Conservation (phyloP, 1,140 invertebrate genomes). For the Caenorhabditis briggsae region DNA sequence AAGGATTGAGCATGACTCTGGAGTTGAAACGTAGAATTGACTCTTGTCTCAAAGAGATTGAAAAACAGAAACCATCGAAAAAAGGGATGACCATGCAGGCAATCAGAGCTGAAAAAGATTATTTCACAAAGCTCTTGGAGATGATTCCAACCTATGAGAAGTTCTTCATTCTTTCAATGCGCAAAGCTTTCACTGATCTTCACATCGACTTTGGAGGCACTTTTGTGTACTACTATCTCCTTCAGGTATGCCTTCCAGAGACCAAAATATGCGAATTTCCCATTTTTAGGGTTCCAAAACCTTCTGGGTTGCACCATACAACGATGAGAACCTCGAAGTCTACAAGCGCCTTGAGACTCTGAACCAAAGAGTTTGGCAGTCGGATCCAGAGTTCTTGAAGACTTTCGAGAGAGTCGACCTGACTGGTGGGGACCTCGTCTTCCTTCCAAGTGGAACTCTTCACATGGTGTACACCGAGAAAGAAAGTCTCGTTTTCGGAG, state of each 20-base stretch:
- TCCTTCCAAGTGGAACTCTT: constrained; percentile 83
- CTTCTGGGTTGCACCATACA: constrained; percentile 96
- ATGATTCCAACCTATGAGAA: not conserved
- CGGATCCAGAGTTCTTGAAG: constrained; percentile 89
- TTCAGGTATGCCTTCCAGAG: too few species aligned
- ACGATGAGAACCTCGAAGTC: constrained; percentile 88
- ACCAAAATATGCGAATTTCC: too few species aligned
- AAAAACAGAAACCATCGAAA: too few species aligned
- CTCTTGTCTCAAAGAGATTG: too few species aligned
- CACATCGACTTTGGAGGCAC: constrained; percentile 98
- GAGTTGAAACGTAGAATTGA: too few species aligned
- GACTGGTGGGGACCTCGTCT: constrained; percentile 69
- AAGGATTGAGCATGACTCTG: too few species aligned
- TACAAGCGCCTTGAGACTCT: constrained; percentile 88
- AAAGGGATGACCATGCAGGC: too few species aligned
- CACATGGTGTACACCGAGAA: constrained; percentile 96
- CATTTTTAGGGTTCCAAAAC: constrained; percentile 66
- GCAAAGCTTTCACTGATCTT: constrained; percentile 85
- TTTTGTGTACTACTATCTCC: constrained; percentile 98
- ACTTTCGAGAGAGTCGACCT: constrained; percentile 88
- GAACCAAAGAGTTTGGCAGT: constrained; percentile 87
- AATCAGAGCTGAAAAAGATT: not conserved
- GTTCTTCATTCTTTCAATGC: not conserved
- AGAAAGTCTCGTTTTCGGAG: constrained; percentile 96
- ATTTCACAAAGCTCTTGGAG: not conserved